These are phyloP conservation scores for Callitettix versicolor DNA, from an alignment of 1,140 invertebrate species.

Conservation along the genomic window DNA sequence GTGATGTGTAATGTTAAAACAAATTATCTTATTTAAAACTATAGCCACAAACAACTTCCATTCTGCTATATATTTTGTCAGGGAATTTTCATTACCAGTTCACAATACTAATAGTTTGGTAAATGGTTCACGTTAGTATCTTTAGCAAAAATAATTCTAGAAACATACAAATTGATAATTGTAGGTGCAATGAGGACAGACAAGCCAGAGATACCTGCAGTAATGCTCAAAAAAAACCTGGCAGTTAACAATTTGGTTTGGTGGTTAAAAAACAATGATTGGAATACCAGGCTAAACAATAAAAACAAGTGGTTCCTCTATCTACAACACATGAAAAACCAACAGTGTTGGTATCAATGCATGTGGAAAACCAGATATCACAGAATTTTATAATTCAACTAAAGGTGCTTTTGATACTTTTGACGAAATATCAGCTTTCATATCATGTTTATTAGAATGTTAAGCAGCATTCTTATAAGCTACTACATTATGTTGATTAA, in stretches of 20 bases:
- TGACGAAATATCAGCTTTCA: slow-evolving; percentile 26
- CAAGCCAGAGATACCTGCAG: slow-evolving; percentile 19
- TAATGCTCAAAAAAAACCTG: not conserved
- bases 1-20: slow-evolving; percentile 22
- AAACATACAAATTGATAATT: slow-evolving; percentile 20
- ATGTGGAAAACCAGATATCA: slow-evolving; percentile 25
- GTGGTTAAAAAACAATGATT: slow-evolving; percentile 26
- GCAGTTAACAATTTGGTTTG: slow-evolving; percentile 25
- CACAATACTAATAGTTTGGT: slow-evolving; percentile 28
- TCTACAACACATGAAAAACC: slow-evolving; percentile 27
- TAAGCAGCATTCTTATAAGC: slow-evolving; percentile 25
- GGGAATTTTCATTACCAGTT: slow-evolving; percentile 13
- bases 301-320: slow-evolving; percentile 16
- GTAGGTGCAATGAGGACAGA: slow-evolving; percentile 19
- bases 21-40: slow-evolving; percentile 19
- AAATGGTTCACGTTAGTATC: slow-evolving; percentile 34
- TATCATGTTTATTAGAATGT: slow-evolving; percentile 25
- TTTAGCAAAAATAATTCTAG: slow-evolving; percentile 25
- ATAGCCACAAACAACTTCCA: slow-evolving; percentile 16
- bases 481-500: slow-evolving; percentile 11
- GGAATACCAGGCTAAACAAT: slow-evolving; percentile 29
- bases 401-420: slow-evolving; percentile 29
- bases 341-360: slow-evolving; percentile 16
- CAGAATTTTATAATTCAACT: slow-evolving; percentile 26
- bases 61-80: slow-evolving; percentile 14